Evolutionary conservation across 2,888 invertebrate species (phyloP), one percentile per base, ranked within the genome.

Genomic region (Eulithis testata): DNA sequence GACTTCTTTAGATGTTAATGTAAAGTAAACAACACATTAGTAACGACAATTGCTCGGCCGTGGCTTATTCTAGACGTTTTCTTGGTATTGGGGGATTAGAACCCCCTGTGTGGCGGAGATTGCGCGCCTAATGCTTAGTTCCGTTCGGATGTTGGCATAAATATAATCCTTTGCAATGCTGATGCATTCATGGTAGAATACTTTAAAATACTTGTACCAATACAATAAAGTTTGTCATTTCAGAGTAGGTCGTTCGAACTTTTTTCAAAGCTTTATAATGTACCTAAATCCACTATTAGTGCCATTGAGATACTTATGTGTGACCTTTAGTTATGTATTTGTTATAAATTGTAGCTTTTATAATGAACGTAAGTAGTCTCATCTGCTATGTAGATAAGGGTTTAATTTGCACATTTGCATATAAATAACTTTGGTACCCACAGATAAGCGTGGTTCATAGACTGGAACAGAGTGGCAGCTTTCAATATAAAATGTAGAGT

Each of bases 1-100:
- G 52, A 49, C 57, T 68, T 43, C 62, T 67, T 65, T 60, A 63
- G 73, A 73, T 77, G 76, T 81, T 88, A 88, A 89, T 87, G 82
- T 84, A 83, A 83, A 78, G 87, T 88, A 90, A 90, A 89, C 89
- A 90, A 81, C 81, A 83, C 87, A 86, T 88, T 88, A 87, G 84
- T 74, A 77, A 79, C 81, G 81, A 89, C 90, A 87, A 88, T 87
- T 84, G 86, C 78, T 83, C 83, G 82, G 74, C 68, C 27, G 60
- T 72, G 79, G 80, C 79, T 85, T 86, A 85, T 87, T 89, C 84
- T 81, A 83, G 84, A 80, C 83, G 77, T 73, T 81, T 90, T 91
- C 90, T 84, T 73, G 75, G 90, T 88, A 90, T 85, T 75, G 67
- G 77, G 76, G 82, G 84, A 85, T 86, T 84, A 85, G 70, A 63